Evolutionary conservation across 2,888 invertebrate genomes (phyloP).

Genomic region (Drosophila greeni): DNA sequence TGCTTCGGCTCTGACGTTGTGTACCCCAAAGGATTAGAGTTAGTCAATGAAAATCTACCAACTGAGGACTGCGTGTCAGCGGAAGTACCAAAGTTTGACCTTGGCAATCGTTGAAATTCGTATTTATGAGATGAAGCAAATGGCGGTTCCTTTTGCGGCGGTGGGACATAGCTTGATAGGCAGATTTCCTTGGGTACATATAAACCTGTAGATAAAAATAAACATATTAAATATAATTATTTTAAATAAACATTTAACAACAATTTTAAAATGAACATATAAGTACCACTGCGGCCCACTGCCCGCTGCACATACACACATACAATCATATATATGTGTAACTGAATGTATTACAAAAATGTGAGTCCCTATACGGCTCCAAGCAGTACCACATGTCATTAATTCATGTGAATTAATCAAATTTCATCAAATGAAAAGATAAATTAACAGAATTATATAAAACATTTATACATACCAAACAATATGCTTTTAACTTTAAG

Average conservation of each 20-base stretch:
- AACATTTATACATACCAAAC: too few species aligned
- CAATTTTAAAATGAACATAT: background rate
- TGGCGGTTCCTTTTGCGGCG: slow-evolving; percentile 63
- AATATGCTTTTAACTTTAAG: too few species aligned
- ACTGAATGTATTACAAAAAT: too few species aligned
- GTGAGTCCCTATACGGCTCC: too few species aligned
- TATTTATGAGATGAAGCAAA: background rate
- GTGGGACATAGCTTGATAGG: slow-evolving; percentile 74
- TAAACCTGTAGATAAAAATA: slow-evolving; percentile 61
- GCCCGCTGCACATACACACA: background rate
- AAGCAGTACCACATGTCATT: too few species aligned
- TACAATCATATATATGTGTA: too few species aligned
- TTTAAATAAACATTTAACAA: background rate
- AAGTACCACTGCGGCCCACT: background rate
- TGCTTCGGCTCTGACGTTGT: slow-evolving; percentile 51
- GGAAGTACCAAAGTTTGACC: background rate
- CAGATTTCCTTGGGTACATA: slow-evolving; percentile 78
- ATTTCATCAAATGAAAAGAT: too few species aligned
- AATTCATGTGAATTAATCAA: too few species aligned
- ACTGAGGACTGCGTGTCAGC: background rate
- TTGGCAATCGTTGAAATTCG: slow-evolving; percentile 1
- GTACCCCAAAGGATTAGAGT: slow-evolving; percentile 18
- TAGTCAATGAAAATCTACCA: slow-evolving; percentile 34
- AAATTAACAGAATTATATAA: too few species aligned
- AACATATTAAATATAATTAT: background rate